Evolutionary conservation across 2,797 vertebrate species (phyloP), one percentile per base, ranked within the genome.

Genomic region (Rachycentron canadum): DNA sequence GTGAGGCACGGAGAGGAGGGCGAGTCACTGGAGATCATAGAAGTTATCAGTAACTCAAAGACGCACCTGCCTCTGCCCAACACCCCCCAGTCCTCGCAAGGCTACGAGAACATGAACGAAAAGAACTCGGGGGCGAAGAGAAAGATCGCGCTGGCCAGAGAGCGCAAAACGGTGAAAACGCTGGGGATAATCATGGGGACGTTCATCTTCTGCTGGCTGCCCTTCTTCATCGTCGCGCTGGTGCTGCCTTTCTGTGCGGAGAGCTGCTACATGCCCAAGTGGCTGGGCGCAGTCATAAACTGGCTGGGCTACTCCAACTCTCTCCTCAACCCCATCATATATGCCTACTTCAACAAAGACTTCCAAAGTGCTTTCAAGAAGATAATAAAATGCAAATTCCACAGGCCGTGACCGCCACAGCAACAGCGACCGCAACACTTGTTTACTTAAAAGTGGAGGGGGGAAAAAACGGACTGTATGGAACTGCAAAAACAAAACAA

Each of bases 261-360:
- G 81, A 94, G 94, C 84, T 99, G 98, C 88, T 96, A 95, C 85
- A 98, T 99, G 98, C 98, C 98, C 36, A 91, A 93, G 23, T 96
- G 96, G 94, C 79, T 99, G 82, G 95, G 94, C 21, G 96, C 96
- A 38, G 95, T 99, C 60, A 98, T 99, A 74, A 99, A 98, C 93
- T 99, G 98, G 98, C 95, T 99, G 74, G 98, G 98, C 79, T 99
- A 99, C 88, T 98, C 98, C 84, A 99, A 99, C 93, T 99, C 98
- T 14, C 96, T 99, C 74, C 96, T 99, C 61, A 99, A 99, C 86
- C 98, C 98, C 19, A 95, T 99, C 89, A 99, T 99, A 85, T 99
- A 99, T 81, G 98, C 98, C 77, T 99, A 99, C 88, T 99, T 99
- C 93, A 99, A 99, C 94, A 99, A 98, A 89, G 98, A 99, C 95